Base-by-base conservation (phyloP, 2,797 vertebrate species). In the Nyctalus aviator region DNA sequence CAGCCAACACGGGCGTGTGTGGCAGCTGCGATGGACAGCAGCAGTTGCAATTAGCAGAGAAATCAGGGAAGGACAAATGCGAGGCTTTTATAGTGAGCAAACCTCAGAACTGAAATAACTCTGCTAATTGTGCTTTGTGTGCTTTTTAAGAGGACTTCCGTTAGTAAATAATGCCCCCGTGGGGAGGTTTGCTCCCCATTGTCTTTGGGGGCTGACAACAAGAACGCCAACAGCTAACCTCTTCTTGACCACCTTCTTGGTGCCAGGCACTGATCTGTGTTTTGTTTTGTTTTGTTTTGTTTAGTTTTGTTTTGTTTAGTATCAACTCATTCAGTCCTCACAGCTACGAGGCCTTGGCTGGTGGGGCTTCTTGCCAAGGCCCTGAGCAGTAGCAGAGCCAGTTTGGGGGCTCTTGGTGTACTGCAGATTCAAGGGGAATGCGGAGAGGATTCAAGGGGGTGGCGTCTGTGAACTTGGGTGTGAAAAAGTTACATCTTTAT, bases 21-120 rank as follows among this genome's bases (percentile, higher is more conserved):
- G 93, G 96, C 96, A 95, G 94, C 95, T 93, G 79, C 87, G 82
- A 96, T 96, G 96, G 96, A 97, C n/a, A 0, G 82, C 53, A 41
- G 90, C 95, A 41, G 85, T 93, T 96, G 87, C 94, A 97, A 98
- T 98, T 97, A 98, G 97, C 96, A 96, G 93, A 95, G 95, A 96
- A 96, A 94, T 3, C 13, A 57, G 87, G 88, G 88, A 87, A 93
- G 71, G 90, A 98, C 97, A 83, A 96, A 97, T 94, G 96, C 84
- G 95, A 92, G 89, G 46, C 78, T 95, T 97, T 98, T 94, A 93
- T 84, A 95, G 94, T 95, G 32, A 64, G 91, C 92, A 77, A 96
- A 97, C 92, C 93, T 97, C 95, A 93, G 94, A 93, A 94, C 92
- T 94, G 96, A 97, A 96, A 96, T 97, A 4, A 94, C 96, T 93